Evolutionary conservation across 2,797 vertebrate genomes (phyloP), one percentile per base, ranked within the genome.

Genomic region (Xenopus petersii): DNA sequence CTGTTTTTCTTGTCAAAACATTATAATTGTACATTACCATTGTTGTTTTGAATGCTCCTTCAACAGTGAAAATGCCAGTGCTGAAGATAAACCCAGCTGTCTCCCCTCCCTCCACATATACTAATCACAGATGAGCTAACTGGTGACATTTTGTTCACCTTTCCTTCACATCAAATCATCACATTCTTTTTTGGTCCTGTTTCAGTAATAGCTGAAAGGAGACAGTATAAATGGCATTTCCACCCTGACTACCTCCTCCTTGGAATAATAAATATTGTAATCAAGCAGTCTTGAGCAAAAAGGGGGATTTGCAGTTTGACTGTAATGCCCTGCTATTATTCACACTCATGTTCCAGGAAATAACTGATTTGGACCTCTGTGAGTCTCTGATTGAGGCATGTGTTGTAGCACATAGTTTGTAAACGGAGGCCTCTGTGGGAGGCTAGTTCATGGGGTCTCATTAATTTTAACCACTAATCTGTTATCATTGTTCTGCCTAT

Each of bases 401-500:
- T 79, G 76, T 79, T 64, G 65, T 81, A 59, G 77, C 68, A 76
- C 76, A 63, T 63, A 80, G 62, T 51, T 59, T 48, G 46, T 73
- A 74, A 63, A 70, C 71, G 58, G 61, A 75, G 76, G 77, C 56
- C 62, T 64, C 63, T 51, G 66, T 65, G 75, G 67, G 79, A 55
- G 72, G 65, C 70, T 70, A 30, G 61, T 71, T 67, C 72, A 64
- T 77, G 72, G 49, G 69, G 75, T 67, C 79, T 80, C 78, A 82
- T 83, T 84, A 80, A 82, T 84, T 78, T 73, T 77, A 81, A 79
- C 76, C 65, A 70, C 68, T 73, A 77, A 82, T 83, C 81, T 75
- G 81, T 81, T 81, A 84, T 71, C 70, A 66, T 70, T 49, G 64
- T 49, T 63, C 76, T 65, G 47, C 46, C 64, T 55, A 49, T 73